Percentiles rank a stretch among this genome's conserved stretches.
These are phyloP conservation scores for Sarotherodon lohbergeri DNA, from an alignment of 2,113 vertebrate species.

Conservation along the genomic window DNA sequence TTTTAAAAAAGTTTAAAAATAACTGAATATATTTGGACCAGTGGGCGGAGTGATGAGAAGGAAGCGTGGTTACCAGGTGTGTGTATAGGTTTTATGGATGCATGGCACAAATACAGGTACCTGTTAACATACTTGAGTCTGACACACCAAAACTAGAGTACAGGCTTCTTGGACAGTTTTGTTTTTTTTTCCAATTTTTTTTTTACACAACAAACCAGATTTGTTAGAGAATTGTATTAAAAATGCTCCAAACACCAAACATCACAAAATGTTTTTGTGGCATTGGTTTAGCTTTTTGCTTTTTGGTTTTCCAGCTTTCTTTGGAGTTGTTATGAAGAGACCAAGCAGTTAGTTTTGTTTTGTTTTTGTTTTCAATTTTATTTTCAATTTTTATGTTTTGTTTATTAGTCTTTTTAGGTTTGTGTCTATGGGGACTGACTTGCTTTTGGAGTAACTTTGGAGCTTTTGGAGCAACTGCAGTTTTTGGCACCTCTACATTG, in stretches of 20 bases:
- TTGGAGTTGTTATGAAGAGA: neutral
- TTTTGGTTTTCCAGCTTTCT: neutral
- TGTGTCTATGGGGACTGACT: neutral
- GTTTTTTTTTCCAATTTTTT: neutral
- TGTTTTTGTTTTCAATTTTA: neutral
- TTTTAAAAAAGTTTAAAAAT: neutral
- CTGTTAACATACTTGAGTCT: neutral
- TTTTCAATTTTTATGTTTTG: neutral
- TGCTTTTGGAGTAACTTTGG: neutral
- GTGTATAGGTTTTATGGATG: neutral
- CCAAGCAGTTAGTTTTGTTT: neutral
- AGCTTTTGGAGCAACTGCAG: neutral
- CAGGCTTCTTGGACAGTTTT: neutral
- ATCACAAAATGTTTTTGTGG: neutral
- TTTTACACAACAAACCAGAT: neutral
- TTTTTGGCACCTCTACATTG: accelerated
- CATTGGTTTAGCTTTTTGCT: neutral
- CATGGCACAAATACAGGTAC: neutral
- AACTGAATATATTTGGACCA: neutral
- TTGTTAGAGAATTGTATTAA: neutral
- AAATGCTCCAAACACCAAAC: neutral
- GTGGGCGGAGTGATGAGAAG: neutral
- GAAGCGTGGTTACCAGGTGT: neutral
- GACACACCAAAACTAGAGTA: accelerated
- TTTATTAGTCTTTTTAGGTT: neutral